Conservation (phyloP, 2,797 vertebrate species). For the Mormyrus hasselquistii region DNA sequence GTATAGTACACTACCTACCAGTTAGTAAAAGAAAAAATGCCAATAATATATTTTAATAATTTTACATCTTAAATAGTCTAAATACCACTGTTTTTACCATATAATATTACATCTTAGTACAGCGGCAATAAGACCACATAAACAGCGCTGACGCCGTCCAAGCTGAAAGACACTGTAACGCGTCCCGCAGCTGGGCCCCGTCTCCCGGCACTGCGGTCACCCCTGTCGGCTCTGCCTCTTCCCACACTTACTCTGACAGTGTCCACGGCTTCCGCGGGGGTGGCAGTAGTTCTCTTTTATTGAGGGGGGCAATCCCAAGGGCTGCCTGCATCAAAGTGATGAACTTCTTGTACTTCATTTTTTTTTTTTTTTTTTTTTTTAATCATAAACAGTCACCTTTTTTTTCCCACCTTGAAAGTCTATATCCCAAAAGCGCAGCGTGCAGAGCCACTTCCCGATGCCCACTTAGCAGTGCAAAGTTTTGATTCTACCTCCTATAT, state of each 20-base stretch:
- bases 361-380: conserved; percentile 21
- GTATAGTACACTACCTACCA: neutral
- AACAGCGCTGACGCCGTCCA: neutral
- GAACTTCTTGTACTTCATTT: conserved; percentile 88
- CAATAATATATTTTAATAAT: neutral
- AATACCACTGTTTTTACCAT: neutral
- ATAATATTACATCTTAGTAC: neutral
- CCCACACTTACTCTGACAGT: conserved; percentile 68
- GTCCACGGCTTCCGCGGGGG: conserved; percentile 78
- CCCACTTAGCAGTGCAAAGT: neutral
- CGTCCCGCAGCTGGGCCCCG: neutral
- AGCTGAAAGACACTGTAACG: neutral
- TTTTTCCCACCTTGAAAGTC: conserved; percentile 5
- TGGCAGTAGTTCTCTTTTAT: conserved; percentile 82
- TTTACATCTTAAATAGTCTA: neutral
- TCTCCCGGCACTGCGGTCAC: neutral
- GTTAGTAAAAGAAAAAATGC: neutral
- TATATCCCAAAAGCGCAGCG: neutral
- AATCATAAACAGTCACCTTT: neutral
- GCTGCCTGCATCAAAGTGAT: conserved; percentile 81
- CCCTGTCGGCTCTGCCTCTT: neutral
- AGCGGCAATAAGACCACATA: neutral
- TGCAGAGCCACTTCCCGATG: neutral
- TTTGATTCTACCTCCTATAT: conserved; percentile 28
- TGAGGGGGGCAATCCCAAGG: conserved; percentile 79